These are phyloP conservation scores for Phorcus lineatus DNA, from an alignment of 2,888 invertebrate species.

Conservation along the genomic window DNA sequence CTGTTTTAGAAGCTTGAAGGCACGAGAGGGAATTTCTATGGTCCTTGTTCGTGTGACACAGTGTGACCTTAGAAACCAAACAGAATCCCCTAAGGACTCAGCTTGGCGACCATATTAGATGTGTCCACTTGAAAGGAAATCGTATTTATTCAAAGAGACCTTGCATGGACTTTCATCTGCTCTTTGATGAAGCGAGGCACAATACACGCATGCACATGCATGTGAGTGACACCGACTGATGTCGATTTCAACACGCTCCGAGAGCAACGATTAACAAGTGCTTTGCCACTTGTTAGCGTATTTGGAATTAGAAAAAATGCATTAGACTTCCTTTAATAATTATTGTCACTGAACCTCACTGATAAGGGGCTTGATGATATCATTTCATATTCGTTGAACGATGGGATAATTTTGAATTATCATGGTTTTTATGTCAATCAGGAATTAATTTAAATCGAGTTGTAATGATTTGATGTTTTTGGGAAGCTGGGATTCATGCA, in stretches of 20 bases:
- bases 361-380: background rate
- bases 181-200: slow-evolving; percentile 8
- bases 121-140: slow-evolving; percentile 8
- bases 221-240: background rate
- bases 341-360: background rate
- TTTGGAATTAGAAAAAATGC: background rate
- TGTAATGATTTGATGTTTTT: background rate
- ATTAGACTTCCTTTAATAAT: background rate
- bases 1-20: background rate
- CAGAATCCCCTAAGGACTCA: background rate
- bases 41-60: background rate
- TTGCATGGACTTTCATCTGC: slow-evolving; percentile 11
- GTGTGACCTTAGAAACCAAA: slow-evolving; percentile 10
- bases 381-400: background rate
- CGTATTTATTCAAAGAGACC: slow-evolving; percentile 13
- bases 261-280: slow-evolving; percentile 8
- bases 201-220: slow-evolving; percentile 2
- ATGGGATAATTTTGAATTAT: background rate
- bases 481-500: background rate
- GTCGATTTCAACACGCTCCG: background rate
- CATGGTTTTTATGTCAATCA: background rate
- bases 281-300: background rate
- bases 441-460: background rate
- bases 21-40: background rate
- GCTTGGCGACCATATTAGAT: background rate